Base-by-base conservation (phyloP, 2,797 vertebrate species). In the Leucoraja ocellata region DNA sequence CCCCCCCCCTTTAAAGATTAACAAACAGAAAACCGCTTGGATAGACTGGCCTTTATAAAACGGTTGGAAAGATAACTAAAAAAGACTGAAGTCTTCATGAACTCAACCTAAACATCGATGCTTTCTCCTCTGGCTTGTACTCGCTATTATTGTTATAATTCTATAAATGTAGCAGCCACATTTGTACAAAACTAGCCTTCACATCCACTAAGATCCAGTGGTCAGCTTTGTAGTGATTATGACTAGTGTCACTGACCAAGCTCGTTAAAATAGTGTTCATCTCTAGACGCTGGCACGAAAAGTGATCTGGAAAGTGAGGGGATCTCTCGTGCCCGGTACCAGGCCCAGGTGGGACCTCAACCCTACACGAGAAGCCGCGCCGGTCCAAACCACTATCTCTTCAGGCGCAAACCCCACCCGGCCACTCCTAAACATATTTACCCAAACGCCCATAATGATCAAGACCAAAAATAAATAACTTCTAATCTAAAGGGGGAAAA, bases 381-480 rank as follows among this genome's bases (percentile, higher is more conserved):
- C 3, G 46, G 21, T 88, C 36, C 63, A 68, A 68, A 25, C 84
- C 21, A 7, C 16, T 7, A 36, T 32, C 28, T 36, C n/a, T 32
- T 88, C 21, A 25, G 16, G 63, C 84, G 7, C 71, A 68, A 65
- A n/a, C 58, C 36, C 61, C 63, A 88, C n/a, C 13, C 83, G 14
- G 83, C 83, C 83, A 28, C 16, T 32, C 10, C 14, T 65, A 8
- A 68, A 83, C 58, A 83, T 54, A 61, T 21, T 65, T 36, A 68
- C 32, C 63, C 0, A 18, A 88, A n/a, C 46, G 36, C 36, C 63
- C 23, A 68, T 68, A 88, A 88, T 32, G 61, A 86, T 32, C 58
- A 86, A n/a, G 13, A 36, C 63, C 65, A 68, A 88, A 54, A 68
- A 65, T 88, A 88, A 88, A 88, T 88, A 88, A n/a, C 84, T 68